A percentile compares a stretch with the other conserved stretches of the same genome.
Conservation (phyloP, 2,888 invertebrate genomes). For the Melipona beecheii region DNA sequence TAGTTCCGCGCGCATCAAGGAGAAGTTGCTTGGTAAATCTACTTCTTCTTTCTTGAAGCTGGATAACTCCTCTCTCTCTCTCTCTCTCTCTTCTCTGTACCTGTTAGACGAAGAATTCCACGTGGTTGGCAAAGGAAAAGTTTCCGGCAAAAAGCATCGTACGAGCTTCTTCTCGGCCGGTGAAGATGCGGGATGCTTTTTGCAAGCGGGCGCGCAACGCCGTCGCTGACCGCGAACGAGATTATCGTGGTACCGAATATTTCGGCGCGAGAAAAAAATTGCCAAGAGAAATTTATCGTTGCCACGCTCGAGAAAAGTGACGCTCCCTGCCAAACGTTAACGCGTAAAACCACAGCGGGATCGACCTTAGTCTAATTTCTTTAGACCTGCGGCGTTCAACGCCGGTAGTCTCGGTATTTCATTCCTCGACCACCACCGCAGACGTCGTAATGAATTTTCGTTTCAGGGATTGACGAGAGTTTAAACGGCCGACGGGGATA, state of each 20-base stretch:
- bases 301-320: conserved; percentile 34
- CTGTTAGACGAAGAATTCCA: conserved; percentile 32
- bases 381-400: not conserved
- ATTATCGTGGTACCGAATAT: conserved; percentile 74
- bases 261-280: conserved; percentile 66
- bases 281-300: conserved; percentile 57
- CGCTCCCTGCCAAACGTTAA: conserved; percentile 43
- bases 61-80: not conserved
- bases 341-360: conserved; percentile 47
- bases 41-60: conserved; percentile 46
- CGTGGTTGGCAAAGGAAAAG: conserved; percentile 42
- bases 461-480: not conserved
- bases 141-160: conserved; percentile 63
- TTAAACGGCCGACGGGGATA: not conserved
- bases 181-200: conserved; percentile 54
- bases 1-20: conserved; percentile 30
- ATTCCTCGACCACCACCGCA: not conserved
- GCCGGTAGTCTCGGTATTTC: not conserved
- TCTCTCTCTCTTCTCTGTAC: conserved; percentile 1
- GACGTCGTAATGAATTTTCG: conserved; percentile 27
- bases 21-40: conserved; percentile 67
- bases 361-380: conserved; percentile 39
- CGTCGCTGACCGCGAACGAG: conserved; percentile 64
- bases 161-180: conserved; percentile 56
- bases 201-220: conserved; percentile 40